Conservation (phyloP, 2,888 invertebrate genomes). For the Chymomyza fuscimana region DNA sequence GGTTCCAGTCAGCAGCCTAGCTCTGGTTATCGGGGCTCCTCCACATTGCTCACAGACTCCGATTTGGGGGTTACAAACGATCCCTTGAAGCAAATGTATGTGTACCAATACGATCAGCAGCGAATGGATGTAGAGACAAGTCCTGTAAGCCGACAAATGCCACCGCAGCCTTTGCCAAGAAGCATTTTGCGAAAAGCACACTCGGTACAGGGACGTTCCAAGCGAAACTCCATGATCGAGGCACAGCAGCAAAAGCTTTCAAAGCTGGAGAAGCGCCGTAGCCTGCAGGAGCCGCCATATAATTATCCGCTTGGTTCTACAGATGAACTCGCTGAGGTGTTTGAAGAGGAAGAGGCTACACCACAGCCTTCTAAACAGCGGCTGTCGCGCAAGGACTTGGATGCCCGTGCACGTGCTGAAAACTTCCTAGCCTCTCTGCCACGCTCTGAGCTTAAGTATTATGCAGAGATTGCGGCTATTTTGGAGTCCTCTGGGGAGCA, state of each 20-base stretch:
- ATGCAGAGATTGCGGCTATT: conserved; percentile 79
- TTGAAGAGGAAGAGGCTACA: conserved; percentile 71
- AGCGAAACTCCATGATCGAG: conserved; percentile 91
- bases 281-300: conserved; percentile 88
- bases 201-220: conserved; percentile 79
- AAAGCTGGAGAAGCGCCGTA: conserved; percentile 84
- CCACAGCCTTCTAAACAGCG: conserved; percentile 69
- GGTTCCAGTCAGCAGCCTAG: conserved; percentile 88
- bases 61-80: conserved; percentile 75
- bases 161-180: conserved; percentile 83
- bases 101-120: conserved; percentile 90
- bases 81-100: conserved; percentile 84
- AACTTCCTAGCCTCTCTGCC: conserved; percentile 78
- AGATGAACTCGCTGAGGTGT: conserved; percentile 78
- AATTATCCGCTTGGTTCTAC: conserved; percentile 71
- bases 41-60: conserved; percentile 89
- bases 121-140: conserved; percentile 82
- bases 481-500: conserved; percentile 76
- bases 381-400: conserved; percentile 77
- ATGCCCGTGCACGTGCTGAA: conserved; percentile 78
- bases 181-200: conserved; percentile 77
- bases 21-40: conserved; percentile 92
- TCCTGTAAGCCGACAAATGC: conserved; percentile 81
- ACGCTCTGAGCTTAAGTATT: conserved; percentile 79
- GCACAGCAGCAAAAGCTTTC: conserved; percentile 80